phyloP scores from a whole-genome alignment of 2,888 invertebrate genomes.

The Pegoplata infirma region DNA sequence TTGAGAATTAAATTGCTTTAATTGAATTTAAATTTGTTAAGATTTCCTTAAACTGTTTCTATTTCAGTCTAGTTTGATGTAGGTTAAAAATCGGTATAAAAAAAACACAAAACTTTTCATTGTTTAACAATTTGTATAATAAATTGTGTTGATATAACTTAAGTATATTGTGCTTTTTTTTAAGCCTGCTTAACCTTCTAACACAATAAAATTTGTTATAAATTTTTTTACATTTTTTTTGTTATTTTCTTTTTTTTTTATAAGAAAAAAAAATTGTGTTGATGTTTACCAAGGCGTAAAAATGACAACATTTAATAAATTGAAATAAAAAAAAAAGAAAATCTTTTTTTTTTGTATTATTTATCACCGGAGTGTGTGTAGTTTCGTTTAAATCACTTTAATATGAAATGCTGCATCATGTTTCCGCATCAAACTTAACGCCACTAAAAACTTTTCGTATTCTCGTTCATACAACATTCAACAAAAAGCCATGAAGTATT shows the following conservation, averaged over 20 bases:
- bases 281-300: constrained; percentile 71
- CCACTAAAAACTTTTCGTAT: constrained; percentile 22
- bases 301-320: constrained; percentile 69
- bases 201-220: constrained; percentile 66
- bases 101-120: background rate
- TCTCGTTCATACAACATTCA: background rate
- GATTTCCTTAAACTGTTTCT: too few species aligned
- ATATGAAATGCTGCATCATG: constrained; percentile 61
- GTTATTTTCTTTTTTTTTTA: background rate
- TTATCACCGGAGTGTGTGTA: background rate
- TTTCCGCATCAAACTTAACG: constrained; percentile 62
- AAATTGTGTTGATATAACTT: constrained; percentile 11
- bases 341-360: constrained; percentile 16
- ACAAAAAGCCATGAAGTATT: constrained; percentile 20
- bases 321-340: constrained; percentile 4
- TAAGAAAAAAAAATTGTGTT: constrained; percentile 11
- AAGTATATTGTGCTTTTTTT: constrained; percentile 4
- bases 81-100: background rate
- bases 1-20: too few species aligned
- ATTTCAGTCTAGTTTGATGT: background rate
- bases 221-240: too few species aligned
- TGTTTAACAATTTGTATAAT: background rate
- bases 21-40: too few species aligned
- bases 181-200: constrained; percentile 70
- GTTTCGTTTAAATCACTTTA: background rate